phyloP scores from a whole-genome alignment of 1,140 invertebrate genomes.

The Chelonus insularis region DNA sequence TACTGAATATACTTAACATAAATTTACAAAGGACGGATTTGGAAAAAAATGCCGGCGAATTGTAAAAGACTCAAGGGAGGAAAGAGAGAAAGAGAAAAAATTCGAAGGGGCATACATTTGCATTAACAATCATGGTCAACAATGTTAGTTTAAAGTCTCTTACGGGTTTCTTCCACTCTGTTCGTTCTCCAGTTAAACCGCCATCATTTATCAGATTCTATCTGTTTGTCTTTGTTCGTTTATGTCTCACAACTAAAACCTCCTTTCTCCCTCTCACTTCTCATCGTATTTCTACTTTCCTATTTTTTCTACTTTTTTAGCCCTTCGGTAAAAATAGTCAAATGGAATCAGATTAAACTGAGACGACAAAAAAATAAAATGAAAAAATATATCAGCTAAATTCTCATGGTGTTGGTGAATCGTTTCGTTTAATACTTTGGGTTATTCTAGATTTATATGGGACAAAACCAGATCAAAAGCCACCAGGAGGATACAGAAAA shows the following conservation, averaged over 20 bases:
- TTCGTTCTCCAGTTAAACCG: background rate
- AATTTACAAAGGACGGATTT: background rate
- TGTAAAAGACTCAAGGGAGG: slow-evolving; percentile 9
- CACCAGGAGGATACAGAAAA: background rate
- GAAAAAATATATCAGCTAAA: background rate
- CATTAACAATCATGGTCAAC: slow-evolving; percentile 32
- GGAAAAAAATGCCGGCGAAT: slow-evolving; percentile 7
- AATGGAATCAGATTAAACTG: slow-evolving; percentile 39
- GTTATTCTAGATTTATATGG: no score
- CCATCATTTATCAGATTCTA: slow-evolving; percentile 40
- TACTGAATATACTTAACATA: no score
- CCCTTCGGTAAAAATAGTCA: slow-evolving; percentile 22
- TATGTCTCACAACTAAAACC: slow-evolving; percentile 8
- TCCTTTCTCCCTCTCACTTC: background rate
- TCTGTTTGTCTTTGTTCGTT: slow-evolving; percentile 34
- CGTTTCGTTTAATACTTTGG: no score
- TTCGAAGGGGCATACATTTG: slow-evolving; percentile 36
- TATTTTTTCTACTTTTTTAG: background rate
- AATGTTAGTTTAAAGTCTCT: slow-evolving; percentile 1
- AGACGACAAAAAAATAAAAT: background rate
- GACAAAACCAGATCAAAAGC: no score
- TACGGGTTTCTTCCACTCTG: background rate
- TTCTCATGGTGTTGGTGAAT: no score
- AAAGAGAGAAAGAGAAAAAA: background rate
- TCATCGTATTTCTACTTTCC: background rate